Percentiles rank a stretch among this genome's conserved stretches.
Conservation (phyloP, 1,140 invertebrate genomes). For the Eumeta japonica region DNA sequence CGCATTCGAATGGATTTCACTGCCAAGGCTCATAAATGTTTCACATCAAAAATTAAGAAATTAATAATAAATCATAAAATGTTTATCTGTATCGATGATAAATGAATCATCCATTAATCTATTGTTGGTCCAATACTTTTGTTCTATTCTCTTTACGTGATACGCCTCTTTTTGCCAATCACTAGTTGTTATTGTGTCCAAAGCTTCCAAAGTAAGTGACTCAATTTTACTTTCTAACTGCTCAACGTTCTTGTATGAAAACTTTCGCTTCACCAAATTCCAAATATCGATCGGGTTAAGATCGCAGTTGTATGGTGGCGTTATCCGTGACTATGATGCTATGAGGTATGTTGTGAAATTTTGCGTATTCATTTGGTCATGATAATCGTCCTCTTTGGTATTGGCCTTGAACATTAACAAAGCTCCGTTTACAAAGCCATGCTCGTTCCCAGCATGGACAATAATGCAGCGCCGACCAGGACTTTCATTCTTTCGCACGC, state of each 20-base stretch:
- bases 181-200: conserved; percentile 9
- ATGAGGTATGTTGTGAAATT: conserved; percentile 1
- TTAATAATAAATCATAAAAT: too few relatives aligned
- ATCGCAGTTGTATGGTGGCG: conserved; percentile 17
- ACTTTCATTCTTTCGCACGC: not conserved
- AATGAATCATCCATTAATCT: too few relatives aligned
- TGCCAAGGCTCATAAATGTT: too few relatives aligned
- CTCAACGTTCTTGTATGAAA: conserved; percentile 14
- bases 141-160: conserved; percentile 6
- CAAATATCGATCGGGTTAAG: conserved; percentile 18
- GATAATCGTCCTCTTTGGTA: conserved; percentile 16
- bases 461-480: conserved; percentile 13
- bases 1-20: too few relatives aligned
- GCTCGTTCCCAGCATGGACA: conserved; percentile 17
- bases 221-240: conserved; percentile 15
- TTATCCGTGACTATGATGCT: conserved; percentile 35
- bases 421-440: conserved; percentile 15
- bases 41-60: too few relatives aligned
- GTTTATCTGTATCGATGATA: too few relatives aligned
- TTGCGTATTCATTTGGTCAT: conserved; percentile 15
- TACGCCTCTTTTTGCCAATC: conserved; percentile 19
- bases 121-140: conserved; percentile 10
- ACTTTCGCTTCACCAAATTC: conserved; percentile 14
- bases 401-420: conserved; percentile 16
- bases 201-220: conserved; percentile 11